Evolutionary conservation across 2,888 invertebrate species (phyloP).

Genomic region (Alloscopus bannaensis): DNA sequence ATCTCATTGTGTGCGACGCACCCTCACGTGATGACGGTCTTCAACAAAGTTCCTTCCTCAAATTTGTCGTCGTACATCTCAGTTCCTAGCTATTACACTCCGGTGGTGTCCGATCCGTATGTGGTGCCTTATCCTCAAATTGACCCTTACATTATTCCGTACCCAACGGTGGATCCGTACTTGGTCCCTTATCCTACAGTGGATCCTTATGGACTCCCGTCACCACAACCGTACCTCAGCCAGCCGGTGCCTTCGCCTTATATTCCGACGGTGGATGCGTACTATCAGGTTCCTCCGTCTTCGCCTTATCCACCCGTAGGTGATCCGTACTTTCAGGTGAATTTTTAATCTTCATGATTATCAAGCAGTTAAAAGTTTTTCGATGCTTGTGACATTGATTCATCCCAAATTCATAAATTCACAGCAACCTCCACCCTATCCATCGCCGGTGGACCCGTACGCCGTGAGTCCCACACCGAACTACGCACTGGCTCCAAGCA

Average conservation of each 20-base stretch:
- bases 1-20: too few species aligned
- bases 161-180: conserved; percentile 1
- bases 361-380: too few species aligned
- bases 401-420: too few species aligned
- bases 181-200: not conserved
- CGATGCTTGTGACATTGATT: too few species aligned
- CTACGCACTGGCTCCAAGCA: conserved; percentile 26
- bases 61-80: too few species aligned
- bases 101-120: conserved; percentile 11
- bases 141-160: conserved; percentile 9
- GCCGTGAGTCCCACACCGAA: not conserved
- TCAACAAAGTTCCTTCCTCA: too few species aligned
- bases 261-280: conserved; percentile 8
- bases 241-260: too few species aligned
- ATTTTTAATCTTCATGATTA: too few species aligned
- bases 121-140: not conserved
- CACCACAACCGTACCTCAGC: not conserved
- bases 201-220: not conserved
- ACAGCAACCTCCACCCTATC: conserved; percentile 3
- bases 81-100: not conserved
- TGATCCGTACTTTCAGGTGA: conserved; percentile 10
- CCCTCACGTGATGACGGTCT: too few species aligned
- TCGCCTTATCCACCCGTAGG: conserved; percentile 4
- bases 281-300: conserved; percentile 32
- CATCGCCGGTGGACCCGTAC: conserved; percentile 1